phyloP scores from a whole-genome alignment of 2,888 invertebrate genomes.

The Aphodius granarius region DNA sequence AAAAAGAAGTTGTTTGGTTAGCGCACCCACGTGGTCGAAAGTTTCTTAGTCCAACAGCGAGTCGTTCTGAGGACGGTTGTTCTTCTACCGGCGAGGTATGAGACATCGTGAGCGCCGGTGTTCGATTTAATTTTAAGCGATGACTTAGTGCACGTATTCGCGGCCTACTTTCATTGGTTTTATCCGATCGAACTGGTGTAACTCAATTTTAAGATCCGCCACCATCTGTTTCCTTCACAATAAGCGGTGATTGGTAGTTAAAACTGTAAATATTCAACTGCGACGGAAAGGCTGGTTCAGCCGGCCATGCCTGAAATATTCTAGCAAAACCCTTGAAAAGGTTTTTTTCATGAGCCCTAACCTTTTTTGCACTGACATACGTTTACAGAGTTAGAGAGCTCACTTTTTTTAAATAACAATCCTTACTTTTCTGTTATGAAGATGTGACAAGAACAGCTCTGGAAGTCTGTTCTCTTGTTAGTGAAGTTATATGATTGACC shows the following conservation, averaged over 20 bases:
- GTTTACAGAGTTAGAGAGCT: too few relatives aligned
- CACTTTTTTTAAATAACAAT: too few relatives aligned
- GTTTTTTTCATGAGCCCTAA: too few relatives aligned
- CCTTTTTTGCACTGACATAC: too few relatives aligned
- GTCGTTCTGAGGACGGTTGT: not conserved
- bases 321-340: too few relatives aligned
- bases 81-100: not conserved
- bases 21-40: not conserved
- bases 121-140: not conserved
- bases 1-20: not conserved
- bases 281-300: not conserved
- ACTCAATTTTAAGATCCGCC: not conserved
- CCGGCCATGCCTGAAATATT: too few relatives aligned
- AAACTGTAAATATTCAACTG: not conserved
- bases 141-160: not conserved
- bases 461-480: too few relatives aligned
- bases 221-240: not conserved
- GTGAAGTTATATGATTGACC: too few relatives aligned
- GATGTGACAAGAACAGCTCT: too few relatives aligned
- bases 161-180: not conserved
- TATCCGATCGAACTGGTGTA: not conserved
- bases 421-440: too few relatives aligned
- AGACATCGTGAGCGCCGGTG: not conserved
- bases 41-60: not conserved
- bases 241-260: not conserved